phyloP scores from a whole-genome alignment of 1,140 invertebrate species.

The Phortica variegata region DNA sequence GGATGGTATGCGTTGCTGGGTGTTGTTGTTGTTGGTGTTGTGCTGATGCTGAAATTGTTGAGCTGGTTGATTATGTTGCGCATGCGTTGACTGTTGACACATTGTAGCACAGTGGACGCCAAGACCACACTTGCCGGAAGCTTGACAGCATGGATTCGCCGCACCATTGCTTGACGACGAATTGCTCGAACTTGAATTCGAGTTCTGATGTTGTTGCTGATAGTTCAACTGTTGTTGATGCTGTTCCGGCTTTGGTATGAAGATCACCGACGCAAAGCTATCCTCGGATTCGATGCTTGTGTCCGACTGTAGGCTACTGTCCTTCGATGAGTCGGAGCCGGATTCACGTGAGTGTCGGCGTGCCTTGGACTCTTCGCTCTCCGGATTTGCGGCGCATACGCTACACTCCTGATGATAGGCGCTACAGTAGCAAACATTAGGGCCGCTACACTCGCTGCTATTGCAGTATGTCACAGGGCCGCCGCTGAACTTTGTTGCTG shows the following conservation, averaged over 20 bases:
- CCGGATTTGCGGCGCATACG: constrained; percentile 26
- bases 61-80: neutral
- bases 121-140: constrained; percentile 7
- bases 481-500: neutral
- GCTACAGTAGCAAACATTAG: constrained; percentile 40
- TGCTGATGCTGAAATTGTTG: constrained; percentile 5
- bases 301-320: constrained; percentile 88
- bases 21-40: constrained; percentile 1
- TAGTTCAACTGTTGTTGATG: constrained; percentile 46
- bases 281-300: constrained; percentile 92
- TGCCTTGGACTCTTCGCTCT: constrained; percentile 47
- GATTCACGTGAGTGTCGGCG: constrained; percentile 75
- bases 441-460: constrained; percentile 30
- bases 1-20: constrained; percentile 56
- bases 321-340: constrained; percentile 87
- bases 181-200: constrained; percentile 58
- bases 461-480: constrained; percentile 49
- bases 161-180: constrained; percentile 46
- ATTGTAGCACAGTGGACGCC: too few species aligned
- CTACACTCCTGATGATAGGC: constrained; percentile 44
- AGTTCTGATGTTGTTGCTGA: constrained; percentile 57
- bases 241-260: constrained; percentile 70
- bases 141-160: constrained; percentile 6
- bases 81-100: neutral
- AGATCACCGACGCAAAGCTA: constrained; percentile 88